These are phyloP conservation scores for Muricea muricata DNA, from an alignment of 92 coral and sea anemone genomes.

Conservation along the genomic window DNA sequence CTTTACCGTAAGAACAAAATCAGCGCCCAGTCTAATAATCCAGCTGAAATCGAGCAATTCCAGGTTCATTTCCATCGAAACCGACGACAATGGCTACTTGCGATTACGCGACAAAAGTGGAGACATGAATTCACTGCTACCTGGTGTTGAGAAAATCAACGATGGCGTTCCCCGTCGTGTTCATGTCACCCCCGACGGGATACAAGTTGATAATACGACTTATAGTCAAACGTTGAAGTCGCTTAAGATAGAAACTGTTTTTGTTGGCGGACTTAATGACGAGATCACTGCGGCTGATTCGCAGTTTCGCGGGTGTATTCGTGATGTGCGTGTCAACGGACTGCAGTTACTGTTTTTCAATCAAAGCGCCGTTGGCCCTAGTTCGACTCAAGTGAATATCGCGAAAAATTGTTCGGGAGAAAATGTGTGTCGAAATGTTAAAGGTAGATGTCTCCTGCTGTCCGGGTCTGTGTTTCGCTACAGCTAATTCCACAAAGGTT, in stretches of 20 bases:
- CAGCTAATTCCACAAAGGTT: no score
- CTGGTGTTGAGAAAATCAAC: constrained; percentile 46
- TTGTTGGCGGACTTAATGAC: constrained; percentile 77
- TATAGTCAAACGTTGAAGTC: constrained; percentile 32
- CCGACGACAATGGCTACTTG: constrained; percentile 51
- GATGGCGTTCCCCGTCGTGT: constrained; percentile 78
- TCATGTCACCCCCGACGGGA: constrained; percentile 55
- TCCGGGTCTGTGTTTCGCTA: no score
- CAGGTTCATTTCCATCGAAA: not conserved
- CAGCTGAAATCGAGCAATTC: constrained; percentile 1
- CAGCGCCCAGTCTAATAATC: constrained; percentile 53
- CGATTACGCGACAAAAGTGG: constrained; percentile 59
- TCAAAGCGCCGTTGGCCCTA: constrained; percentile 35
- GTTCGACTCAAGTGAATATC: constrained; percentile 43
- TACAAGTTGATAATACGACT: constrained; percentile 65
- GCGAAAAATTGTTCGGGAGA: constrained; percentile 85
- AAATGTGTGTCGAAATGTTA: constrained; percentile 66
- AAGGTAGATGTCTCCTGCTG: not conserved
- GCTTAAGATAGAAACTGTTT: constrained; percentile 50
- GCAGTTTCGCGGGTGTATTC: constrained; percentile 88
- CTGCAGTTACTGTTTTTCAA: constrained; percentile 73
- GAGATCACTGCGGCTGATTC: constrained; percentile 41
- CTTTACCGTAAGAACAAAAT: constrained; percentile 83
- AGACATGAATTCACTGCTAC: constrained; percentile 37
- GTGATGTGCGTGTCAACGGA: constrained; percentile 79